Base-by-base conservation (phyloP, 2,797 vertebrate genomes). In the Pterois miles region DNA sequence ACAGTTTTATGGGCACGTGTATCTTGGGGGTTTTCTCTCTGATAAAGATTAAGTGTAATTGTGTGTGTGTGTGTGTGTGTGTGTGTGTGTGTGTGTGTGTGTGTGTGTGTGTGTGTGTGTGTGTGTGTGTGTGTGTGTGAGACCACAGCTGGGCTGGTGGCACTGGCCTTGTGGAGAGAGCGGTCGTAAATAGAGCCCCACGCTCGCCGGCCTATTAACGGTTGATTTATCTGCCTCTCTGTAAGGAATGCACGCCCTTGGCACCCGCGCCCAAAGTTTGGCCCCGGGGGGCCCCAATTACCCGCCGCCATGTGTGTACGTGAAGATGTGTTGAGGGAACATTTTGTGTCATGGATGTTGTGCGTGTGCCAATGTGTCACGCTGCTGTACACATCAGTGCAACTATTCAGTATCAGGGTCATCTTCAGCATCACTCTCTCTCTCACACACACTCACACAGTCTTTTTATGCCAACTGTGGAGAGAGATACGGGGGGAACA, bases 151-250 rank as follows among this genome's bases (percentile, higher is more conserved):
- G 71, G 60, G 65, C 67, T 66, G 54, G 82, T 85, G 86, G 78
- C 82, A 50, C 56, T 81, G 90, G 93, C 93, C 93, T 95, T 94
- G 92, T 83, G 68, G 65, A 79, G 71, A 70, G 82, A 86, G 82
- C 53, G 65, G 82, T 90, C 89, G 31, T 94, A 94, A 94, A 94
- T 93, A 93, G 84, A 84, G 64, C 78, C 88, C 60, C 46, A 31
- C 76, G 78, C 83, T 81, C 20, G 70, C 83, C 48, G 81, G 88
- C 89, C 94, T 93, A 94, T 94, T 92, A 95, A 81, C 85, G 70
- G 33, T 59, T 93, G 94, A 94, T 94, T 94, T 95, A 95, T 94
- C 73, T 68, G 82, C 83, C 71, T 83, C 85, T 84, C 86, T 70
- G 76, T 70, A 80, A 86, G 86, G 84, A 91, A 90, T 68, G 86